Evolutionary conservation across 2,888 invertebrate genomes (phyloP), one percentile per base, ranked within the genome.

Genomic region (Dexiosoma caninum): DNA sequence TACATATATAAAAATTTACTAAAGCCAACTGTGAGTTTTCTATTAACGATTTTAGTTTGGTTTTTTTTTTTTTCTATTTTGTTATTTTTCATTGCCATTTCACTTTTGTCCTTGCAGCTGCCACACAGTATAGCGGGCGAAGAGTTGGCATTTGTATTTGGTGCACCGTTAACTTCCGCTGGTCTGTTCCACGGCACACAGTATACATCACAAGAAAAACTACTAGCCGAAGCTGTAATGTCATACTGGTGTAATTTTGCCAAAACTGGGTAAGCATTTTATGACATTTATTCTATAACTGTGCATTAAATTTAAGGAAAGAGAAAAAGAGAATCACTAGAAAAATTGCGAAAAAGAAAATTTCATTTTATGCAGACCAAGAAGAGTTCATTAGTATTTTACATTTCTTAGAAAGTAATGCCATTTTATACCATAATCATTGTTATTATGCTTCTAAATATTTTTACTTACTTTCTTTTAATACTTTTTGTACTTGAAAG

Each of bases 211-310:
- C 93, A 93, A 75, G 97, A 97, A 90, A 93, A 93, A 86, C 91
- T 95, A 57, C 93, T 97, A 77, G 95, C 97, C 59, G 96, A 97
- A 91, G 94, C 94, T 32, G 92, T 97, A 85, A 97, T 97, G 95
- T 93, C 94, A 83, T 93, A 95, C 90, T 97, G 96, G 95, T 94
- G 95, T 78, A 97, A 97, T 91, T 97, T 97, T 86, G 96, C 96
- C 2, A 95, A 95, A 90, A 94, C 95, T 71, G 97, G 97, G 97
- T 97, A 91, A 92, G 93, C n/a, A 64, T 42, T 49, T 55, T 21
- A 40, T 37, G 19, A 3, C 14, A 40, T 72, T 35, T 19, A n/a
- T n/a, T 62, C 6, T 12, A 30, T 35, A 37, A 0, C 55, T 21
- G 62, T 23, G 49, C 46, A 77, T 62, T 64, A 23, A 30, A 55